Evolutionary conservation across 2,888 invertebrate species (phyloP).

Genomic region (Xylota segnis): DNA sequence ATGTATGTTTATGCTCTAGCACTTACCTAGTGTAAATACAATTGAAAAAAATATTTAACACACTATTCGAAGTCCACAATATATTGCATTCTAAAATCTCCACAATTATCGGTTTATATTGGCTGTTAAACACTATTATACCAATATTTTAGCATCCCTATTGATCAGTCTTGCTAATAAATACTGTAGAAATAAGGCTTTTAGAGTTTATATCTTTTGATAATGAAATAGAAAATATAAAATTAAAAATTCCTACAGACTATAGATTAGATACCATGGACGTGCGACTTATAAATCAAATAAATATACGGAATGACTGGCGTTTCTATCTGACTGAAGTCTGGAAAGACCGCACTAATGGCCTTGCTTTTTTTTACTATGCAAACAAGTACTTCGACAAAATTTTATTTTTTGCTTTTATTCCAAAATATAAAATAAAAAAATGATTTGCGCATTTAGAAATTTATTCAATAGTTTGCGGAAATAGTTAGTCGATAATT

Average conservation of each 20-base stretch:
- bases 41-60: neutral
- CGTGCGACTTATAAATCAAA: constrained; percentile 8
- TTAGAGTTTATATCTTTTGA: neutral
- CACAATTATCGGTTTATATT: neutral
- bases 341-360: neutral
- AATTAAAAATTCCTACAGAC: neutral
- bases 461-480: neutral
- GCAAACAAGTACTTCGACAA: constrained; percentile 16
- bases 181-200: neutral
- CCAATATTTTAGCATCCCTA: neutral
- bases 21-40: constrained; percentile 18
- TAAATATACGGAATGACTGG: neutral
- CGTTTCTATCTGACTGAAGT: constrained; percentile 15
- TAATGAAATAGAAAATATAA: neutral
- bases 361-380: neutral
- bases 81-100: neutral
- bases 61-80: neutral
- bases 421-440: neutral
- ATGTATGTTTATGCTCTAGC: neutral
- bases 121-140: neutral
- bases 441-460: neutral
- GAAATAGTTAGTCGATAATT: neutral
- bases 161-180: neutral
- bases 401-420: constrained; percentile 1
- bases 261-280: constrained; percentile 18